Conservation (phyloP, 1,140 invertebrate genomes). For the Hyles vespertilio region DNA sequence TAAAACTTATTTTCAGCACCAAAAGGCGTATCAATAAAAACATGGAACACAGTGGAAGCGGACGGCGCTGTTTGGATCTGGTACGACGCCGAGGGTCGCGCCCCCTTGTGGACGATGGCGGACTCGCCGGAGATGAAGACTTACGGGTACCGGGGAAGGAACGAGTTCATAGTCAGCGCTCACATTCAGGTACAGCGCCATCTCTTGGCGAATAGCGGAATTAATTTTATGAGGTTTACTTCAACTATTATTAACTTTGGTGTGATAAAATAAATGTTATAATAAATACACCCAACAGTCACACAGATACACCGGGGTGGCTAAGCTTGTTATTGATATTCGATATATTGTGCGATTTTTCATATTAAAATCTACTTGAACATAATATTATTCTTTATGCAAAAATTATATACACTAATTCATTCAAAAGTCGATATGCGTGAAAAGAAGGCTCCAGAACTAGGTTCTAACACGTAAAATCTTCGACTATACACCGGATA, state of each 20-base stretch:
- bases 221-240: neutral
- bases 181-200: constrained; percentile 79
- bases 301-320: too few relatives aligned
- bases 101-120: constrained; percentile 83
- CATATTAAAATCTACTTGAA: too few relatives aligned
- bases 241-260: neutral
- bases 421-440: too few relatives aligned
- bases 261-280: too few relatives aligned
- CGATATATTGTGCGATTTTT: too few relatives aligned
- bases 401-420: too few relatives aligned
- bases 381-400: too few relatives aligned
- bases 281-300: too few relatives aligned
- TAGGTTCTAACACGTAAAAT: too few relatives aligned
- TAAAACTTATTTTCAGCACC: constrained; percentile 72
- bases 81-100: constrained; percentile 85
- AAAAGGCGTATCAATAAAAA: constrained; percentile 77
- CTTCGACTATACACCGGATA: too few relatives aligned
- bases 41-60: constrained; percentile 81
- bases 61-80: constrained; percentile 89
- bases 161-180: constrained; percentile 85
- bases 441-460: too few relatives aligned
- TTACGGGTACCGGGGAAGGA: constrained; percentile 84
- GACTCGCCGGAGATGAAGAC: constrained; percentile 76
- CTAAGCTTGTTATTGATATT: too few relatives aligned
- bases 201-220: neutral